Conservation (phyloP, 1,140 invertebrate genomes). For the Drosophila funebris region DNA sequence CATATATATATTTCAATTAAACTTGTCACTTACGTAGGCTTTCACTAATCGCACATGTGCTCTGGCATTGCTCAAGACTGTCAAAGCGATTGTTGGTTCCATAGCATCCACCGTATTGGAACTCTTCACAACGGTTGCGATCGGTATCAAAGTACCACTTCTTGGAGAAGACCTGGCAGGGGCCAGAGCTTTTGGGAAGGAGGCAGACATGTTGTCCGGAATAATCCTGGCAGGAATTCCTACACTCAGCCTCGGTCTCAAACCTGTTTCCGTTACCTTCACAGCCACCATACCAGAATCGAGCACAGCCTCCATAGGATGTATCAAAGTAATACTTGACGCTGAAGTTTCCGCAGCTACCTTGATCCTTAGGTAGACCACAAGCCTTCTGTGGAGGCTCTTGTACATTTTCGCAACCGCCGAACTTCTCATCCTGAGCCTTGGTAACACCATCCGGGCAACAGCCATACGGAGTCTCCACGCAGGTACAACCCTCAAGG, state of each 20-base stretch:
- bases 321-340: conserved; percentile 96
- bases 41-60: conserved; percentile 89
- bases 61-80: conserved; percentile 91
- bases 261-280: conserved; percentile 96
- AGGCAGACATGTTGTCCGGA: conserved; percentile 92
- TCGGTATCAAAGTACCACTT: conserved; percentile 93
- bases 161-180: conserved; percentile 91
- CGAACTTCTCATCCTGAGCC: conserved; percentile 92
- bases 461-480: conserved; percentile 92
- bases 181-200: conserved; percentile 92
- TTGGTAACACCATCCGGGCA: conserved; percentile 92
- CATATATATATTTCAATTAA: neutral
- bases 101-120: conserved; percentile 92
- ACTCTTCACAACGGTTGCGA: conserved; percentile 90
- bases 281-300: conserved; percentile 98
- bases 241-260: conserved; percentile 93
- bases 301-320: conserved; percentile 93
- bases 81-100: conserved; percentile 96
- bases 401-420: conserved; percentile 90
- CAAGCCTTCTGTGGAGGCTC: conserved; percentile 89
- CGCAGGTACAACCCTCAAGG: conserved; percentile 90
- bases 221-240: conserved; percentile 93
- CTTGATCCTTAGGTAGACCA: conserved; percentile 89
- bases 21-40: conserved; percentile 86
- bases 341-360: conserved; percentile 92